Evolutionary conservation across 2,888 invertebrate genomes (phyloP).

Genomic region (Horisme vitalbata): DNA sequence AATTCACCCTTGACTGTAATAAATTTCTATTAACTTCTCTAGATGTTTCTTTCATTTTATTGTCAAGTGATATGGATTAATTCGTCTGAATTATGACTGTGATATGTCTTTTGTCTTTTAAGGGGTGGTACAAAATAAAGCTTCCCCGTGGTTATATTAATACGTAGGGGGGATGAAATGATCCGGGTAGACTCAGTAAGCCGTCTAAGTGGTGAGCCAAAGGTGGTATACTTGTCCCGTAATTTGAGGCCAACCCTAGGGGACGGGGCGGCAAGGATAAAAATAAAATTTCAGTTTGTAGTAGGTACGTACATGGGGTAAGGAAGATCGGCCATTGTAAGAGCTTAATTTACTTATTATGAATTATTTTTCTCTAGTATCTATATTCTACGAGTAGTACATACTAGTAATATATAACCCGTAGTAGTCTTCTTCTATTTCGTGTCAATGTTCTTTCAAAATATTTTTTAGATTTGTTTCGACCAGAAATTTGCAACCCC

Average conservation of each 20-base stretch:
- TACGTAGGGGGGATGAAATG: constrained; percentile 67
- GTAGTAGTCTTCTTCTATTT: too few relatives aligned
- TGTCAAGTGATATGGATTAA: constrained; percentile 81
- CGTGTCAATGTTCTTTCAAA: too few relatives aligned
- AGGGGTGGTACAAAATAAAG: constrained; percentile 74
- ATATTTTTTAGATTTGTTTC: too few relatives aligned
- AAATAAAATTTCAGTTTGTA: constrained; percentile 18
- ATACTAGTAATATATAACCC: too few relatives aligned
- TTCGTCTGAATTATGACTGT: constrained; percentile 81
- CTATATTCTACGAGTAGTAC: too few relatives aligned
- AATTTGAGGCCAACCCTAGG: constrained; percentile 41
- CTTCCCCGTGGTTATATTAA: constrained; percentile 79
- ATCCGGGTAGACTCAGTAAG: constrained; percentile 67
- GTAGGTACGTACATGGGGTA: background rate
- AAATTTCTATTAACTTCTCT: constrained; percentile 79
- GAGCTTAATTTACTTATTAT: too few relatives aligned
- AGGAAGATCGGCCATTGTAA: too few relatives aligned
- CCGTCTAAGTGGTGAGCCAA: constrained; percentile 62
- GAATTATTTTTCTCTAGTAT: too few relatives aligned
- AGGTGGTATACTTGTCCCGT: constrained; percentile 39
- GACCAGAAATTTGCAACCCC: too few relatives aligned
- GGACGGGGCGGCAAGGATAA: constrained; percentile 22
- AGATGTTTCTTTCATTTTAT: constrained; percentile 78
- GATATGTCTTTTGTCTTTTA: constrained; percentile 75
- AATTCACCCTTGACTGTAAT: constrained; percentile 60